Conservation (phyloP, 2,888 invertebrate genomes). For the Anoplius nigerrimus region DNA sequence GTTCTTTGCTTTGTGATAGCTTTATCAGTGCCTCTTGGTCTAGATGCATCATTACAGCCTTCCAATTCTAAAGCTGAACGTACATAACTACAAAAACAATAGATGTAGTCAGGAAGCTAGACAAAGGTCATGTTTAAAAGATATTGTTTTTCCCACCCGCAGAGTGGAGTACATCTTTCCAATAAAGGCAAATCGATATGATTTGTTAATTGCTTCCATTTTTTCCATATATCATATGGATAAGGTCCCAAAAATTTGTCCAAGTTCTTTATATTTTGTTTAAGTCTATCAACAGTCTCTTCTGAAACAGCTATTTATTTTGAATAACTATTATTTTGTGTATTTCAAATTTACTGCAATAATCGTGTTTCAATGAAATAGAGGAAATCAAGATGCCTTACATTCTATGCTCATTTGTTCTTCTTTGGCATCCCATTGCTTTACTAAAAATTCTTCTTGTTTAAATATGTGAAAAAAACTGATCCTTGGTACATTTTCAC, state of each 20-base stretch:
- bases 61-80: constrained; percentile 88
- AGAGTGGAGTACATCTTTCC: constrained; percentile 82
- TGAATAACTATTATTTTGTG: constrained; percentile 13
- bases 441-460: constrained; percentile 88
- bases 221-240: constrained; percentile 90
- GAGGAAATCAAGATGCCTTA: constrained; percentile 52
- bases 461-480: constrained; percentile 93
- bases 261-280: constrained; percentile 82
- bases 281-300: constrained; percentile 81
- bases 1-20: constrained; percentile 70
- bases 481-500: constrained; percentile 79
- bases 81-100: constrained; percentile 75
- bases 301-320: constrained; percentile 77
- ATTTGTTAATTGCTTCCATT: constrained; percentile 89
- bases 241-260: constrained; percentile 92
- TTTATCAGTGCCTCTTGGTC: constrained; percentile 79
- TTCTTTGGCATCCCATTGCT: constrained; percentile 87
- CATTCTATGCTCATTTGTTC: constrained; percentile 83
- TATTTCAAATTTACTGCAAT: neutral
- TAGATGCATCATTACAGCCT: constrained; percentile 82
- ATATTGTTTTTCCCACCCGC: constrained; percentile 76
- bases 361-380: neutral
- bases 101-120: too few relatives aligned
- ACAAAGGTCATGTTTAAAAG: neutral
- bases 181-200: constrained; percentile 74